phyloP scores from a whole-genome alignment of 2,797 vertebrate genomes.

The Limosa lapponica region DNA sequence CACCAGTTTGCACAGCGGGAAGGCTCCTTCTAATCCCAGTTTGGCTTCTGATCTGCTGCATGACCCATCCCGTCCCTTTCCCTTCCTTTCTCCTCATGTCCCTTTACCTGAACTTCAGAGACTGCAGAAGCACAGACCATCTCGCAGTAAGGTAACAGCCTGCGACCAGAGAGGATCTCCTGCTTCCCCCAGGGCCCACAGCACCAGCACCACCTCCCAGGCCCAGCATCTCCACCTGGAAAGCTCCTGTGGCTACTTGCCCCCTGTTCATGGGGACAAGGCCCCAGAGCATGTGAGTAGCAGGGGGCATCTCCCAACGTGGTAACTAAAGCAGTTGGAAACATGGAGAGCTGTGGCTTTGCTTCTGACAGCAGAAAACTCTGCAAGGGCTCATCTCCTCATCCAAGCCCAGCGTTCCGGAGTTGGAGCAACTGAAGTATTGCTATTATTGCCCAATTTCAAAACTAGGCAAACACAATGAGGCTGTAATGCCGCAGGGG shows the following conservation, averaged over 20 bases:
- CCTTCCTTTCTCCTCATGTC: neutral
- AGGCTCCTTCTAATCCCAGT: fast-evolving
- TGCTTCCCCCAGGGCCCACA: neutral
- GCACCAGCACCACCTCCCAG: neutral
- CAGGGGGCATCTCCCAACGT: fast-evolving
- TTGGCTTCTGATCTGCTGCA: neutral
- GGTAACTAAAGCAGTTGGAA: fast-evolving
- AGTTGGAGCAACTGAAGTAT: fast-evolving
- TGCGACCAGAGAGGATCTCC: fast-evolving
- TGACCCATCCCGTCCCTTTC: fast-evolving
- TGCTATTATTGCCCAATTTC: neutral
- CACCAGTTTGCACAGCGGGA: neutral
- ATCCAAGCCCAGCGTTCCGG: neutral
- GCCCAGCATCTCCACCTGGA: neutral
- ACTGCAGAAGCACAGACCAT: neutral
- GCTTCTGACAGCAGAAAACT: neutral
- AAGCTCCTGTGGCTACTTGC: neutral
- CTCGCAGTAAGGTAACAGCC: neutral
- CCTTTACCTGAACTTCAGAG: neutral
- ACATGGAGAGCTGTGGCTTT: neutral
- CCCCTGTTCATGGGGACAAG: fast-evolving
- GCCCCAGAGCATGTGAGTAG: fast-evolving
- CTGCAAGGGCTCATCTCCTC: neutral
- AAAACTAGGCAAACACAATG: neutral
- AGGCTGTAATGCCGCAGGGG: fast-evolving